Evolutionary conservation across 2,113 vertebrate genomes (phyloP).

Genomic region (Nansenia antarctica): DNA sequence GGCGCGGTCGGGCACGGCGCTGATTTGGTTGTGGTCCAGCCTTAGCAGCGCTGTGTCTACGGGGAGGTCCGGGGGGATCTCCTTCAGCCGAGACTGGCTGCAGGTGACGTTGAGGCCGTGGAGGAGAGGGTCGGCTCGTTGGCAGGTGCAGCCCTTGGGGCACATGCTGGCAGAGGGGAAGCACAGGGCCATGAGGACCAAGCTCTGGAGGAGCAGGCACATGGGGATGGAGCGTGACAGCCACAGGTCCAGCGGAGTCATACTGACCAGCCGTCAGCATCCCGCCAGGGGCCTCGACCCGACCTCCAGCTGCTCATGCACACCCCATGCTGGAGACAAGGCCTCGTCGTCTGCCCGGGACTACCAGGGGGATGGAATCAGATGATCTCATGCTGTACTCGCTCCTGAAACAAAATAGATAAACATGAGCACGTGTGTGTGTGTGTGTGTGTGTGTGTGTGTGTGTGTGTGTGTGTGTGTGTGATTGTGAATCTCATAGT

Average conservation of each 20-base stretch:
- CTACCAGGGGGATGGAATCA: conserved; percentile 10
- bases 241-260: conserved; percentile 99
- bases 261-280: conserved; percentile 89
- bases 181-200: conserved; percentile 98
- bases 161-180: conserved; percentile 98
- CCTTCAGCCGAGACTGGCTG: conserved; percentile 95
- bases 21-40: conserved; percentile 97
- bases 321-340: conserved; percentile 51
- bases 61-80: conserved; percentile 94
- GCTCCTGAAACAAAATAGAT: conserved; percentile 47
- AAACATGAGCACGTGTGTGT: too few species aligned
- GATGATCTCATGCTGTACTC: conserved; percentile 43
- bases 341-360: conserved; percentile 35
- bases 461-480: too few species aligned
- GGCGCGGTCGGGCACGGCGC: conserved; percentile 90
- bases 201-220: conserved; percentile 97
- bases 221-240: conserved; percentile 96
- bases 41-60: conserved; percentile 89
- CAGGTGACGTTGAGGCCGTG: conserved; percentile 92
- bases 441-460: too few species aligned
- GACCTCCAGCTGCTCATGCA: conserved; percentile 46
- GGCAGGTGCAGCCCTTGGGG: conserved; percentile 94
- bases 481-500: too few species aligned
- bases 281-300: conserved; percentile 78
- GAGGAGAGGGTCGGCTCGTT: conserved; percentile 78